Evolutionary conservation across 2,888 invertebrate species (phyloP).

Genomic region (Zygothrica quintamaculata): DNA sequence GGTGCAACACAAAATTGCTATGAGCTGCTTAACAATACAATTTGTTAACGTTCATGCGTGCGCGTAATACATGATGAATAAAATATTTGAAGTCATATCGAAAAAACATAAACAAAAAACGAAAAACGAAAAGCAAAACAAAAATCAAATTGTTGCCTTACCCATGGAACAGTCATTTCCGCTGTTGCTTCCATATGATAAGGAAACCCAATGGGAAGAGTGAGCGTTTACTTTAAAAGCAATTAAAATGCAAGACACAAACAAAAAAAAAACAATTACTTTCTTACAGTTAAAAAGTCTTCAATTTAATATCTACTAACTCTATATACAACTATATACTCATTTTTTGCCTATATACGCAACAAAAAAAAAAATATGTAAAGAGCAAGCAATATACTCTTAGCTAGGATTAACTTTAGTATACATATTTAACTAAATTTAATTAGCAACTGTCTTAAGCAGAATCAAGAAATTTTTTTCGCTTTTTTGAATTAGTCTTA

Average conservation of each 20-base stretch:
- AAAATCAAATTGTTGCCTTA: constrained; percentile 48
- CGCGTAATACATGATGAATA: constrained; percentile 18
- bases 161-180: constrained; percentile 22
- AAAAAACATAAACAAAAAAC: too few species aligned
- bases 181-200: constrained; percentile 32
- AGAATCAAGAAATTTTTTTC: constrained; percentile 42
- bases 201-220: constrained; percentile 25
- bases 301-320: constrained; percentile 46
- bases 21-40: constrained; percentile 84
- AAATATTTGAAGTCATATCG: constrained; percentile 43
- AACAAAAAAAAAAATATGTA: constrained; percentile 44
- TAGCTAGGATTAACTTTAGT: constrained; percentile 38
- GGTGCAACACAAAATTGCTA: constrained; percentile 78
- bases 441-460: constrained; percentile 25
- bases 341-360: constrained; percentile 43
- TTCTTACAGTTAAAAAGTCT: constrained; percentile 63
- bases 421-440: constrained; percentile 13
- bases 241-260: constrained; percentile 68
- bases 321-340: constrained; percentile 20
- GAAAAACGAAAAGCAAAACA: too few species aligned
- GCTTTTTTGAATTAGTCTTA: constrained; percentile 62
- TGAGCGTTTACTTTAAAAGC: constrained; percentile 70
- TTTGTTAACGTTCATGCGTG: constrained; percentile 75
- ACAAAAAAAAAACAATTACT: too few species aligned
- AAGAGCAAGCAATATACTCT: constrained; percentile 62